phyloP scores from a whole-genome alignment of 53 echinoderm and acorn worm genomes.

The Pentamera pediparva region DNA sequence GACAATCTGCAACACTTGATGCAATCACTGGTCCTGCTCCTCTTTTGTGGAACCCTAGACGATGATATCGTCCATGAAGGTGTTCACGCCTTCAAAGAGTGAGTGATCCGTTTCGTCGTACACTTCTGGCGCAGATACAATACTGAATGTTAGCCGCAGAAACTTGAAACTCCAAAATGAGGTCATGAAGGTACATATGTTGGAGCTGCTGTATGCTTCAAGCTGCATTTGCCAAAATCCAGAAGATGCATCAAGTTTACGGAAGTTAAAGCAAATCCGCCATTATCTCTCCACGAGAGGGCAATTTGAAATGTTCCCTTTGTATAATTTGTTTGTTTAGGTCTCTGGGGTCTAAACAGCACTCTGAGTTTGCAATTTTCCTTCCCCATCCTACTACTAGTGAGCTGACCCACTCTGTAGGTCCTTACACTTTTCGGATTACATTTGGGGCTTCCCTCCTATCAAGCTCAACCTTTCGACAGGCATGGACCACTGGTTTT shows the following conservation, averaged over 20 bases:
- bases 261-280: conserved; percentile 39
- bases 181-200: conserved; percentile 43
- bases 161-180: conserved; percentile 20
- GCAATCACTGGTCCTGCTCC: neutral
- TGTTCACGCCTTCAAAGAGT: conserved; percentile 47
- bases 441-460: conserved; percentile 6
- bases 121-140: conserved; percentile 42
- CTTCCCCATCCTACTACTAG: conserved; percentile 34
- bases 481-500: conserved; percentile 3
- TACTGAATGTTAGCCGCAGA: conserved; percentile 24
- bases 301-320: conserved; percentile 38
- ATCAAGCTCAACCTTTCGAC: conserved; percentile 33
- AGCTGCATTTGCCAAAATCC: conserved; percentile 38
- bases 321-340: conserved; percentile 37
- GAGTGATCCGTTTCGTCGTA: neutral
- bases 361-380: conserved; percentile 41
- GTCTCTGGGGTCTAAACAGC: conserved; percentile 49
- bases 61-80: conserved; percentile 55
- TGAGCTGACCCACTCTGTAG: conserved; percentile 48
- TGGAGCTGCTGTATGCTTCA: conserved; percentile 37
- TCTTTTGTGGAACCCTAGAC: neutral
- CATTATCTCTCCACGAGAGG: conserved; percentile 32
- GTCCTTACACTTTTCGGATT: conserved; percentile 17
- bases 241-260: conserved; percentile 31
- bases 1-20: neutral